phyloP scores from a whole-genome alignment of 2,113 vertebrate species.

The Caretta caretta region DNA sequence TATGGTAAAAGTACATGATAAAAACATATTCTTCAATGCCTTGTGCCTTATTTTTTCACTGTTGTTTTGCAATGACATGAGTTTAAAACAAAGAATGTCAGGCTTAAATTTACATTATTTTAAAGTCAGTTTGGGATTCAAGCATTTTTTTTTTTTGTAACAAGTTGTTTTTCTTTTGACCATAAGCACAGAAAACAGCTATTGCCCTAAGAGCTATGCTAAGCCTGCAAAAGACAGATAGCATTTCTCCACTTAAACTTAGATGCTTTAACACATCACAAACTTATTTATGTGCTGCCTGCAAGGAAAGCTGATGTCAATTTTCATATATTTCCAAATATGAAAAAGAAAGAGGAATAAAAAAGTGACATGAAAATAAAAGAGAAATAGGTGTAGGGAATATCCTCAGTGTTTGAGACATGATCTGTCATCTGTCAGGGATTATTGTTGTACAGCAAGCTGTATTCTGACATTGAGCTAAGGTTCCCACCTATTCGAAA shows the following conservation, averaged over 20 bases:
- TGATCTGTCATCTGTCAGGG: background rate
- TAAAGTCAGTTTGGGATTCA: background rate
- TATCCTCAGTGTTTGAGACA: background rate
- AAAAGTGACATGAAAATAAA: background rate
- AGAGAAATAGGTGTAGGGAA: background rate
- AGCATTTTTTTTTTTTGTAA: background rate
- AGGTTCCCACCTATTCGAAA: background rate
- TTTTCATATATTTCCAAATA: background rate
- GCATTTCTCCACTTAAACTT: background rate
- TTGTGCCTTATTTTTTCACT: background rate
- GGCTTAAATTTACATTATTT: background rate
- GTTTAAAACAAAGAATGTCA: background rate
- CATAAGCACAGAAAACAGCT: fast-evolving
- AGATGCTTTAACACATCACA: background rate
- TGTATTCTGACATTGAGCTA: background rate
- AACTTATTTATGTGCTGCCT: background rate
- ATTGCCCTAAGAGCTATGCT: background rate
- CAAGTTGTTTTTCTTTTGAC: background rate
- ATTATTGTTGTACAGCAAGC: background rate
- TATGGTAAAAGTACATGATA: background rate
- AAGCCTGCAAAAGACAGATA: background rate
- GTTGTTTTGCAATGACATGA: background rate
- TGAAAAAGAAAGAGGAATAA: background rate
- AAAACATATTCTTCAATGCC: background rate
- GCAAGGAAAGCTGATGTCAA: background rate